phyloP scores from a whole-genome alignment of 2,113 vertebrate species.

The Hipposideros armiger region DNA sequence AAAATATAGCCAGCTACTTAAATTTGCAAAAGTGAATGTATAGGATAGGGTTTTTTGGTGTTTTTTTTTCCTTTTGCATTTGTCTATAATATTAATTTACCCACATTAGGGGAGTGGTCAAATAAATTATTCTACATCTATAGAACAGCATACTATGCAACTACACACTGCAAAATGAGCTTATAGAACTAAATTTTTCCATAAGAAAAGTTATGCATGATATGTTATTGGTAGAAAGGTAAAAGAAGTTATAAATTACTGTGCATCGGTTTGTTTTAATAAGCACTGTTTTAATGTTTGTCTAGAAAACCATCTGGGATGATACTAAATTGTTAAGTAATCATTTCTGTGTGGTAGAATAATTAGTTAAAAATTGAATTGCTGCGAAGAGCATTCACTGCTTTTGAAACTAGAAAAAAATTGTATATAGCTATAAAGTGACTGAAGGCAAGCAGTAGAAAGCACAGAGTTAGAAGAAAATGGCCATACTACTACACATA shows the following conservation, averaged over 20 bases:
- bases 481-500: background rate
- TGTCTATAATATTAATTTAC: slow-evolving; percentile 48
- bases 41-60: background rate
- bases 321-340: slow-evolving; percentile 43
- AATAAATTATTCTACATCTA: background rate
- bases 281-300: slow-evolving; percentile 1
- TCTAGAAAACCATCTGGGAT: slow-evolving; percentile 35
- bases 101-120: background rate
- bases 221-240: background rate
- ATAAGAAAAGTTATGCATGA: background rate
- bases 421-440: background rate
- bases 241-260: slow-evolving; percentile 30
- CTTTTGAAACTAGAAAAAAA: slow-evolving; percentile 55
- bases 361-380: slow-evolving; percentile 19
- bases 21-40: background rate
- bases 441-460: background rate
- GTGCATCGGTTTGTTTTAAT: slow-evolving; percentile 18
- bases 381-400: background rate
- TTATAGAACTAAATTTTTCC: background rate
- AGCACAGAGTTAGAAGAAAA: background rate
- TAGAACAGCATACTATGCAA: background rate
- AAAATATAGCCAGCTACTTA: background rate
- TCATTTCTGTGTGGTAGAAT: slow-evolving; percentile 50
- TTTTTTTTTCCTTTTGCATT: background rate
- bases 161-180: background rate